Evolutionary conservation across 2,888 invertebrate genomes (phyloP).

Genomic region (Teinopalpus imperialis): DNA sequence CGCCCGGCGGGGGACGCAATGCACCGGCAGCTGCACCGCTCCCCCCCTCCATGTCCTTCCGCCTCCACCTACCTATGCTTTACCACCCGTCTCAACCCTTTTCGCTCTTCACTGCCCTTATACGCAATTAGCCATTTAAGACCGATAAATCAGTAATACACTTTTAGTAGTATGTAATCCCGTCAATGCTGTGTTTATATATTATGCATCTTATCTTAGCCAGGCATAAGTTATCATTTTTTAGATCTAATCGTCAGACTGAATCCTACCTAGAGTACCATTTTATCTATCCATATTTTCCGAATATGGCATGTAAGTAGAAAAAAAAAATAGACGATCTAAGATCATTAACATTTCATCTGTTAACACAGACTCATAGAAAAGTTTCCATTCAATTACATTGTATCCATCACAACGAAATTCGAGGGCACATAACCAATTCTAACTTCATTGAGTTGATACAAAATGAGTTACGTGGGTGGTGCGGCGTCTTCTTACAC

Average conservation of each 20-base stretch:
- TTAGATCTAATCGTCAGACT: neutral
- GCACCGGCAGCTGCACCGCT: slow-evolving; percentile 76
- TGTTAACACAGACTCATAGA: too few species aligned
- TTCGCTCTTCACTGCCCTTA: slow-evolving; percentile 38
- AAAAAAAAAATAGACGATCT: too few species aligned
- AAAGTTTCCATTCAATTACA: too few species aligned
- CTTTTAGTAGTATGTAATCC: neutral
- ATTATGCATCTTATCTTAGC: neutral
- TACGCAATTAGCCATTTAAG: slow-evolving; percentile 25
- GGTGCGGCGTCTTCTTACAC: slow-evolving; percentile 52
- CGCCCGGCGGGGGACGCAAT: slow-evolving; percentile 52
- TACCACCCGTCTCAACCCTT: slow-evolving; percentile 35
- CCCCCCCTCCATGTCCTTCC: slow-evolving; percentile 59
- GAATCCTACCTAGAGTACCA: too few species aligned
- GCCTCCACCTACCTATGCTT: slow-evolving; percentile 39
- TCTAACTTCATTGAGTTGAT: slow-evolving; percentile 36
- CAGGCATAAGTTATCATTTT: neutral
- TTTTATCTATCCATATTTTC: too few species aligned
- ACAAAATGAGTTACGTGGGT: slow-evolving; percentile 50
- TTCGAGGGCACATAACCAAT: slow-evolving; percentile 4
- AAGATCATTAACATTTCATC: too few species aligned
- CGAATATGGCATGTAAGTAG: too few species aligned
- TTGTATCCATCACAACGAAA: slow-evolving; percentile 3
- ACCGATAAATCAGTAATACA: slow-evolving; percentile 2
- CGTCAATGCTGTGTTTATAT: neutral